Evolutionary conservation across 2,797 vertebrate genomes (phyloP).

Genomic region (Poeciliopsis paucimaculata): DNA sequence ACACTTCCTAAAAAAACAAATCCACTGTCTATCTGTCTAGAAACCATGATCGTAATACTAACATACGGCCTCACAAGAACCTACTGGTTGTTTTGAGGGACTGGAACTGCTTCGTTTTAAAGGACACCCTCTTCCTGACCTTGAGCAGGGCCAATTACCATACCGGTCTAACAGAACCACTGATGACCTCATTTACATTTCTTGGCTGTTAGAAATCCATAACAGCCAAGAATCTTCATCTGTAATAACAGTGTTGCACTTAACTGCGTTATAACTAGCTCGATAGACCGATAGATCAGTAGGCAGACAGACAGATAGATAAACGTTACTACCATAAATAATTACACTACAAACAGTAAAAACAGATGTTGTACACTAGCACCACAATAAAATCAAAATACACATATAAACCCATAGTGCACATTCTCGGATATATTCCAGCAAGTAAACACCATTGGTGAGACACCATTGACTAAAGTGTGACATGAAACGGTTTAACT

Average conservation of each 20-base stretch:
- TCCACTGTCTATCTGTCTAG: not conserved
- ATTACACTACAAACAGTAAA: too few relatives aligned
- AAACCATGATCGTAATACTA: not conserved
- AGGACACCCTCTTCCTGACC: not conserved
- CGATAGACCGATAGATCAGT: too few relatives aligned
- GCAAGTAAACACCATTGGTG: not conserved
- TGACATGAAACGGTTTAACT: not conserved
- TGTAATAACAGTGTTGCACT: too few relatives aligned
- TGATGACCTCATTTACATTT: not conserved
- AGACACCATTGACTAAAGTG: not conserved
- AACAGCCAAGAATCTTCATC: not conserved
- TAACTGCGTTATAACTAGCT: too few relatives aligned
- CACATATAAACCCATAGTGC: too few relatives aligned
- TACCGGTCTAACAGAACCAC: not conserved
- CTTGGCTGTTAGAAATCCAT: not conserved
- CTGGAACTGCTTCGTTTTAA: not conserved
- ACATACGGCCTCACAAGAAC: not conserved
- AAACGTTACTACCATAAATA: too few relatives aligned
- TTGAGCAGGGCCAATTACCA: not conserved
- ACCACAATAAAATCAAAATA: too few relatives aligned
- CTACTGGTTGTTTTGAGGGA: not conserved
- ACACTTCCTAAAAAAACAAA: not conserved
- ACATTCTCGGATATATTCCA: not conserved
- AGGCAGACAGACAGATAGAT: too few relatives aligned
- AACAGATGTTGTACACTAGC: too few relatives aligned